Evolutionary conservation across 2,888 invertebrate species (phyloP).

Genomic region (Alitta virens): DNA sequence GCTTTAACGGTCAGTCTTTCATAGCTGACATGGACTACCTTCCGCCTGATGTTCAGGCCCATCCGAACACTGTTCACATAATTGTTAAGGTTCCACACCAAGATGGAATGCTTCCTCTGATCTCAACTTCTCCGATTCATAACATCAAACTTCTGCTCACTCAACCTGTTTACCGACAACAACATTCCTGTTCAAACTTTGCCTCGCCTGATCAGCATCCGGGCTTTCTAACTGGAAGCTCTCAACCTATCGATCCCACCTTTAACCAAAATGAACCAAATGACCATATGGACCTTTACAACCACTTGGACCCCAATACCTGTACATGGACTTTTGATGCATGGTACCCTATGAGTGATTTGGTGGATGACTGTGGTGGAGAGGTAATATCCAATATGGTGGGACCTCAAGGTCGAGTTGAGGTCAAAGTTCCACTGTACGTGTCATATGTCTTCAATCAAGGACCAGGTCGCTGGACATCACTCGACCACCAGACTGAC

Average conservation of each 20-base stretch:
- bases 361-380: conserved; percentile 57
- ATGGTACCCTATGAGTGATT: conserved; percentile 57
- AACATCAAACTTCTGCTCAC: conserved; percentile 55
- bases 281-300: conserved; percentile 49
- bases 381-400: conserved; percentile 52
- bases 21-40: conserved; percentile 52
- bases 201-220: conserved; percentile 29
- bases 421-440: conserved; percentile 56
- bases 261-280: too few species aligned
- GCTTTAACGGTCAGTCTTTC: conserved; percentile 55
- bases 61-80: conserved; percentile 56
- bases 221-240: conserved; percentile 31
- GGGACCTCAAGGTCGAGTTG: conserved; percentile 51
- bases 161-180: conserved; percentile 53
- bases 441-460: conserved; percentile 56
- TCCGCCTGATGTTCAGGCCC: conserved; percentile 38
- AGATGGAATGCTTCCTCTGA: conserved; percentile 58
- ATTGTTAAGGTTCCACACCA: conserved; percentile 55
- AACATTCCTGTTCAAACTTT: conserved; percentile 58
- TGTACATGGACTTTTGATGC: conserved; percentile 58
- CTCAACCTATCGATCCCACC: background rate
- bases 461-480: conserved; percentile 56
- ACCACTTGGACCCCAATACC: conserved; percentile 54
- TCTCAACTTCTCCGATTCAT: conserved; percentile 57
- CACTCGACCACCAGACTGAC: conserved; percentile 57